phyloP scores from a whole-genome alignment of 2,797 vertebrate species.

The Rallus crepitans region DNA sequence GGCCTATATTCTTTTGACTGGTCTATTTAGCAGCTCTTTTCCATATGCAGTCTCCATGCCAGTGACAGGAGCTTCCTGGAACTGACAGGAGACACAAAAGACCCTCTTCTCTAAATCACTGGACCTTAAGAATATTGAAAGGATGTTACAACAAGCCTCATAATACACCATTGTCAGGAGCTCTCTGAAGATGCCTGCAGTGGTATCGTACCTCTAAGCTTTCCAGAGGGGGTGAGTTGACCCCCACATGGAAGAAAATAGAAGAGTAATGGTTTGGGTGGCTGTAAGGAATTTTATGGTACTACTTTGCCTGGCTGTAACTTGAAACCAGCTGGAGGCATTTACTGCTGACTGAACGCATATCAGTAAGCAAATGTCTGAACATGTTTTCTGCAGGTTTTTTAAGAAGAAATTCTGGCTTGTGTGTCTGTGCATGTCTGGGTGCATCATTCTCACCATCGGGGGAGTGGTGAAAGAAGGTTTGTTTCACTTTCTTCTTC shows the following conservation, averaged over 20 bases:
- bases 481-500: neutral
- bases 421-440: neutral
- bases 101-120: conserved; percentile 60
- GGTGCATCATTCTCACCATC: neutral
- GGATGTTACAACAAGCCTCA: conserved; percentile 61
- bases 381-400: neutral
- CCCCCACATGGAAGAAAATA: conserved; percentile 47
- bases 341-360: neutral
- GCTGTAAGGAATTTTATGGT: conserved; percentile 43
- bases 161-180: conserved; percentile 60
- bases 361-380: neutral
- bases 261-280: conserved; percentile 65
- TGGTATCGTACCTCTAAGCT: conserved; percentile 27
- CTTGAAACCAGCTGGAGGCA: conserved; percentile 25
- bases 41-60: conserved; percentile 59
- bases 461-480: neutral
- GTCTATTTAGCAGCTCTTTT: conserved; percentile 66
- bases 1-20: conserved; percentile 52
- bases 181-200: conserved; percentile 61
- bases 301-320: neutral
- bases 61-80: conserved; percentile 70
- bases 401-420: neutral
- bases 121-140: conserved; percentile 68
- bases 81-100: conserved; percentile 67
- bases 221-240: conserved; percentile 52